These are phyloP conservation scores for Meghimatium bilineatum DNA, from an alignment of 2,888 invertebrate species.

Conservation along the genomic window DNA sequence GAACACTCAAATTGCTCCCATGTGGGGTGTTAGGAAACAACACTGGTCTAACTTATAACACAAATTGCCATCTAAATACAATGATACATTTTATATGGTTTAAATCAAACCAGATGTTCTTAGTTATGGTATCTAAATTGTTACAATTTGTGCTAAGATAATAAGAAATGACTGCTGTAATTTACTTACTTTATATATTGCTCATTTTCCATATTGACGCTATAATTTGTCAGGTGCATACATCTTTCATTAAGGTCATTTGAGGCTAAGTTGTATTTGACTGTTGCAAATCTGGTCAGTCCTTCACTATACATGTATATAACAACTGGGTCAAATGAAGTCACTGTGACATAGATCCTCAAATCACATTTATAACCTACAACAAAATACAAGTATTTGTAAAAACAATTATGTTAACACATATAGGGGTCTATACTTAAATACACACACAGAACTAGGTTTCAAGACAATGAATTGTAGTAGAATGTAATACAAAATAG, in stretches of 20 bases:
- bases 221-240: conserved; percentile 98
- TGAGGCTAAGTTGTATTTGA: conserved; percentile 84
- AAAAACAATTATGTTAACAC: neutral
- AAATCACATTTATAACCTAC: conserved; percentile 97
- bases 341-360: conserved; percentile 94
- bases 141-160: too few relatives aligned
- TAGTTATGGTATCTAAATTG: too few relatives aligned
- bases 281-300: conserved; percentile 92
- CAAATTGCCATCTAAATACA: too few relatives aligned
- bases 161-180: neutral
- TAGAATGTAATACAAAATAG: too few relatives aligned
- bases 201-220: conserved; percentile 96
- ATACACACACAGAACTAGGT: too few relatives aligned
- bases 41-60: too few relatives aligned
- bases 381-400: conserved; percentile 79
- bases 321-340: conserved; percentile 94
- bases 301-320: conserved; percentile 98
- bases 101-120: too few relatives aligned
- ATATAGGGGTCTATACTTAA: neutral
- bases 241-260: conserved; percentile 86
- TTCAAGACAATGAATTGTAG: too few relatives aligned
- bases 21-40: too few relatives aligned
- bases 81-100: too few relatives aligned
- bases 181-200: conserved; percentile 85
- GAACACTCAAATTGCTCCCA: too few relatives aligned